phyloP scores from a whole-genome alignment of 2,113 vertebrate genomes.

The Pomatostomus ruficeps region DNA sequence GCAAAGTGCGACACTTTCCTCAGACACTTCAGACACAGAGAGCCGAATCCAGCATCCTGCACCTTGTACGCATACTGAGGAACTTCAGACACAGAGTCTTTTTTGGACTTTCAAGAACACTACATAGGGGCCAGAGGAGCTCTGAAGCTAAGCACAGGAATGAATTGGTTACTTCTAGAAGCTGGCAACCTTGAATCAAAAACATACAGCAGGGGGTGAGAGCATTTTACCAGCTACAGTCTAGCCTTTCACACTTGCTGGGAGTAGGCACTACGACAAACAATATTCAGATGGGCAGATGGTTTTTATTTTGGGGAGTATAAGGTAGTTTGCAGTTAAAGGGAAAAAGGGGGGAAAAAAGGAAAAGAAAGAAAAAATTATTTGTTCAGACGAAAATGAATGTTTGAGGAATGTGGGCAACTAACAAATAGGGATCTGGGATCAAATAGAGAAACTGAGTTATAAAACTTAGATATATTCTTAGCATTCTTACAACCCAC shows the following conservation, averaged over 20 bases:
- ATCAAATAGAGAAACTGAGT: neutral
- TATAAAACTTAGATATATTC: neutral
- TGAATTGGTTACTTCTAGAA: neutral
- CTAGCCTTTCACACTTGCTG: neutral
- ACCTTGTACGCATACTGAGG: fast-evolving
- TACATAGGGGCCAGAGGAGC: too few species aligned
- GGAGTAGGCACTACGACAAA: neutral
- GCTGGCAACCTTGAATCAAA: neutral
- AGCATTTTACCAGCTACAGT: neutral
- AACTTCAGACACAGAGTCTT: neutral
- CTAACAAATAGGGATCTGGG: neutral
- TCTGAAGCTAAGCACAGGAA: neutral
- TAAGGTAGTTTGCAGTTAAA: neutral
- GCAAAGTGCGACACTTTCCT: neutral
- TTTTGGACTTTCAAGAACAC: neutral
- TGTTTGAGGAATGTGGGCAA: neutral
- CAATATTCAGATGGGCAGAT: neutral
- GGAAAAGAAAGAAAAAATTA: fast-evolving
- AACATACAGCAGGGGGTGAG: neutral
- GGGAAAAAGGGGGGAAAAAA: too few species aligned
- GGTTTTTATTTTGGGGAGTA: neutral
- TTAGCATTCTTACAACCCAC: neutral
- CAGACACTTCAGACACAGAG: neutral
- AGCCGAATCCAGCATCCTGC: neutral
- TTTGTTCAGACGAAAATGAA: neutral